Evolutionary conservation across 2,797 vertebrate species (phyloP).

Genomic region (Percopsis omiscomaycus): DNA sequence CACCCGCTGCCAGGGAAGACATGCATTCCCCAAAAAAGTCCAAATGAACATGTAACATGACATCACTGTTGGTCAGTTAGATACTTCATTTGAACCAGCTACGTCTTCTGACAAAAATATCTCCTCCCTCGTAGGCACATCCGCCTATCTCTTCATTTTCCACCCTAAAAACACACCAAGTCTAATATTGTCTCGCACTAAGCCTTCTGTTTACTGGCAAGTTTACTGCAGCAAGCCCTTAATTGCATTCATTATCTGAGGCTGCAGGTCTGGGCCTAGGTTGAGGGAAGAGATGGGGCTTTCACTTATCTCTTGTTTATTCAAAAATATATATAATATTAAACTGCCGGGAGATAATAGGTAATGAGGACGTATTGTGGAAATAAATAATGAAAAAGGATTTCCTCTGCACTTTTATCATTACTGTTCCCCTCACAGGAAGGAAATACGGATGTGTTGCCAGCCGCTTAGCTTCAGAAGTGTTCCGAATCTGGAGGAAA

Average conservation of each 20-base stretch:
- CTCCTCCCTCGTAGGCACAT: conserved; percentile 36
- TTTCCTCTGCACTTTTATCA: conserved; percentile 73
- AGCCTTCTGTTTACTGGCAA: conserved; percentile 72
- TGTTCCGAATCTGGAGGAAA: conserved; percentile 62
- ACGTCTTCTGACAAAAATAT: conserved; percentile 36
- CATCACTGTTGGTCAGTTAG: conserved; percentile 5
- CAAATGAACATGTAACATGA: neutral
- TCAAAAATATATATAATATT: conserved; percentile 75
- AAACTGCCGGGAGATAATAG: conserved; percentile 75
- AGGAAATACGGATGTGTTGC: conserved; percentile 62
- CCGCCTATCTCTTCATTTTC: conserved; percentile 49
- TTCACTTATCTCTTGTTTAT: conserved; percentile 80
- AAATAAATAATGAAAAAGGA: conserved; percentile 71
- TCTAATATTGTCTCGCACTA: conserved; percentile 61
- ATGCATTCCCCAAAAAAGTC: conserved; percentile 7
- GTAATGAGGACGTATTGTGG: conserved; percentile 74
- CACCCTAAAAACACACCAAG: conserved; percentile 59
- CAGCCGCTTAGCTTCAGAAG: conserved; percentile 59
- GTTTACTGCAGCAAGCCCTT: conserved; percentile 73
- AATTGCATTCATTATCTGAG: conserved; percentile 83
- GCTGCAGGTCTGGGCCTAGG: conserved; percentile 74
- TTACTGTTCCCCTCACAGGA: conserved; percentile 61
- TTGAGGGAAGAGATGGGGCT: conserved; percentile 70
- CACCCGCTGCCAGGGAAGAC: neutral
- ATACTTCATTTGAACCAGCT: conserved; percentile 16